phyloP scores from a whole-genome alignment of 2,113 vertebrate species.

The Psittacula cyanocephala region DNA sequence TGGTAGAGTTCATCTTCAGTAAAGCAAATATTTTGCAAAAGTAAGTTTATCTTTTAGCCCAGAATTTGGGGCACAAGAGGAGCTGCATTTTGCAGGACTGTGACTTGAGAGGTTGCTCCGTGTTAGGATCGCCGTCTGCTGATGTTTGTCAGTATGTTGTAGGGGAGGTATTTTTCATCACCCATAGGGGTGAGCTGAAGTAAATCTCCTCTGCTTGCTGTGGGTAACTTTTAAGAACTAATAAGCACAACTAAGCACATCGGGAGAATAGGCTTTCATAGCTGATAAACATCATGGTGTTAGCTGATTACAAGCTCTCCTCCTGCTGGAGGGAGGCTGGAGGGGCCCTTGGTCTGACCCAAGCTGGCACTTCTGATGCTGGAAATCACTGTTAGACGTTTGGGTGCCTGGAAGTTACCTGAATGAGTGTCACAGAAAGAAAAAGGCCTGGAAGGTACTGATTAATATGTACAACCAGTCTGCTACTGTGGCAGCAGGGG shows the following conservation, averaged over 20 bases:
- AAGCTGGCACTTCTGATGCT: background rate
- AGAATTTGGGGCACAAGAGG: background rate
- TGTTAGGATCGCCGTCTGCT: background rate
- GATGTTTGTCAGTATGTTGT: background rate
- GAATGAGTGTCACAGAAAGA: background rate
- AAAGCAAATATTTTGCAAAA: background rate
- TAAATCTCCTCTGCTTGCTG: background rate
- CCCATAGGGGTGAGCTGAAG: background rate
- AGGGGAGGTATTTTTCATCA: background rate
- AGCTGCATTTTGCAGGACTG: background rate
- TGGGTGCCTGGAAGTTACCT: background rate
- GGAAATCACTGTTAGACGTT: background rate
- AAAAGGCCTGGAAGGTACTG: background rate
- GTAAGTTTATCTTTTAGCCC: background rate
- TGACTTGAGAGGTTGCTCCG: background rate
- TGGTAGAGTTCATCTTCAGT: background rate
- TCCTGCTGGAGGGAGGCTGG: background rate
- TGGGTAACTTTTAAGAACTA: background rate
- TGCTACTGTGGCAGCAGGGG: background rate
- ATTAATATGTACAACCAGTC: background rate
- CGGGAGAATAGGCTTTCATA: background rate
- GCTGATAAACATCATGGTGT: background rate
- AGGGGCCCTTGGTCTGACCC: background rate
- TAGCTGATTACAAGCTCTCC: background rate
- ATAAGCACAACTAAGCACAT: background rate